phyloP scores from a whole-genome alignment of 2,797 vertebrate genomes.

The Macrochelys suwanniensis region DNA sequence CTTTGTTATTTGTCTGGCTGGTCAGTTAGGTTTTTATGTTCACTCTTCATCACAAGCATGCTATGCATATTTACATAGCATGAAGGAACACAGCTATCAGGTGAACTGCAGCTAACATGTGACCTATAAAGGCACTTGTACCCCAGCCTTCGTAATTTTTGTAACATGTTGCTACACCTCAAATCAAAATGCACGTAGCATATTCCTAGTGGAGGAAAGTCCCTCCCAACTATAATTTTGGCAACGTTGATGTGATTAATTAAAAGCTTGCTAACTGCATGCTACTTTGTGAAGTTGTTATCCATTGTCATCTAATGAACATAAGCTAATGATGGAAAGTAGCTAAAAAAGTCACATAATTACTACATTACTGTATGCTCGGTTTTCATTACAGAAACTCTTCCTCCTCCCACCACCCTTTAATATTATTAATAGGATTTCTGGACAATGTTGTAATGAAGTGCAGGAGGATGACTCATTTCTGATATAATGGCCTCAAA shows the following conservation, averaged over 20 bases:
- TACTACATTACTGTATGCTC: background rate
- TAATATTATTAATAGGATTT: background rate
- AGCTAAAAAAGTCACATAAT: background rate
- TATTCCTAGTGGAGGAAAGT: background rate
- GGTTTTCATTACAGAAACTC: background rate
- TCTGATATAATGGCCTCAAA: background rate
- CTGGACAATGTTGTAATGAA: background rate
- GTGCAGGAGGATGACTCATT: background rate
- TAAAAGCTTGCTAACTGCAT: background rate
- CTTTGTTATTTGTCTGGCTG: background rate
- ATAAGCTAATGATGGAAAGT: background rate
- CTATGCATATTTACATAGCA: background rate
- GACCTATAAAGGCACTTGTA: background rate
- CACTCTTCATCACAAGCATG: background rate
- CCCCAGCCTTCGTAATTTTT: background rate
- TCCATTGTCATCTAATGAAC: background rate
- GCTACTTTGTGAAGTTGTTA: background rate
- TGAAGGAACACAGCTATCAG: background rate
- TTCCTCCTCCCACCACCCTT: rapidly evolving
- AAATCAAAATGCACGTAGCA: background rate
- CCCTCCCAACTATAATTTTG: background rate
- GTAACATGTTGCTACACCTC: background rate
- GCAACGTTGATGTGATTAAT: background rate
- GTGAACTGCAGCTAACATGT: background rate
- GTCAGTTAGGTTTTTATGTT: background rate